Evolutionary conservation across 2,888 invertebrate species (phyloP), one percentile per base, ranked within the genome.

Genomic region (Eupeodes luniger): DNA sequence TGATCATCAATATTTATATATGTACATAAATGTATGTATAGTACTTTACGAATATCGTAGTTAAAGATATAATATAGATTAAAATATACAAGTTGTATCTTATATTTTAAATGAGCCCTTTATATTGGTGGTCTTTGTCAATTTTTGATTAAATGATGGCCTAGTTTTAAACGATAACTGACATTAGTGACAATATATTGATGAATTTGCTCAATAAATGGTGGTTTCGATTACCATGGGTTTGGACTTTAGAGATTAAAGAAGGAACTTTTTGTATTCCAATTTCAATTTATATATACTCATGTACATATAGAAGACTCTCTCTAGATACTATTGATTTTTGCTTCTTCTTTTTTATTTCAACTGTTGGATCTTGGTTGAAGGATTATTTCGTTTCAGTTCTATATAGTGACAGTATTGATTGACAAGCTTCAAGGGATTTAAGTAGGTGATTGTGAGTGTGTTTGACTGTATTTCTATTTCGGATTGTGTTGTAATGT

Each of bases 21-120:
- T 2, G 1, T 36, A 6, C 0, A 11, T 4, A 19, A 11, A 4
- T 53, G 10, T 27, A 7, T 27, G 27, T 27, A 19, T 19, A 27
- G 27, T 27, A 27, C 3, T 2, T 27, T 27, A 53, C 4, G 3
- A 27, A 27, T 1, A 6, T 2, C 4, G 27, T 57, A 34, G 12
- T 47, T 47, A 47, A 7, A 47, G 7, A 40, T 9, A 40, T 10
- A n/a, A 40, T 19, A 19, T 19, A 19, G 19, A 47, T n/a, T n/a
- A n/a, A n/a, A n/a, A n/a, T 47, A 12, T 34, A 59, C 4, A 14
- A 34, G 34, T 27, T 3, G 7, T 59, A 1, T 36, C 34, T 12
- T 2, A 47, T 47, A 59, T 27, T 7, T 51, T 5, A 59, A 81
- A 75, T 69, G 67, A 51, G 53, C 44, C 62, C 61, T 53, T 27